Percentiles rank a stretch among this genome's conserved stretches.
Evolutionary conservation across 1,140 invertebrate species (phyloP).

Genomic region (Eumaeus atala): DNA sequence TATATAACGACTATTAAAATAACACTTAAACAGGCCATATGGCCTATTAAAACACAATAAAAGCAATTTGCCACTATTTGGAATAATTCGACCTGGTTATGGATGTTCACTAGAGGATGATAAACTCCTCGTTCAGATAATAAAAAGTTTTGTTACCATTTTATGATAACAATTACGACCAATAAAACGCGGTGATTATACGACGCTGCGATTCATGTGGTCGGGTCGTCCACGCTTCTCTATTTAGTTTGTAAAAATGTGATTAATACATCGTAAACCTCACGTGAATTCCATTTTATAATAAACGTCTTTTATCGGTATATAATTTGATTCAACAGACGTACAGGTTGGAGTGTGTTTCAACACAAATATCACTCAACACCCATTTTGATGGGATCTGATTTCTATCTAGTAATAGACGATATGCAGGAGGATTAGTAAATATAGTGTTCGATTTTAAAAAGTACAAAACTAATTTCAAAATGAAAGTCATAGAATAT

Average conservation of each 20-base stretch:
- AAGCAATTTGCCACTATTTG: conserved; percentile 48
- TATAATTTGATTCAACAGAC: conserved; percentile 1
- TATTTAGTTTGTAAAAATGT: conserved; percentile 9
- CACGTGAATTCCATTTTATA: neutral
- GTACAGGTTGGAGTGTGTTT: neutral
- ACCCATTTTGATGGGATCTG: no score
- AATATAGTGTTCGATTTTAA: no score
- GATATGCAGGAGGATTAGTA: no score
- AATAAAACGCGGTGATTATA: conserved; percentile 70
- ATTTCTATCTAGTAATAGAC: no score
- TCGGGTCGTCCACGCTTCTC: conserved; percentile 49
- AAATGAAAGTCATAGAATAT: no score
- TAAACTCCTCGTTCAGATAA: conserved; percentile 66
- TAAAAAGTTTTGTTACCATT: conserved; percentile 72
- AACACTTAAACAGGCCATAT: conserved; percentile 9
- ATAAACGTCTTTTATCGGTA: neutral
- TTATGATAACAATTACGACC: conserved; percentile 72
- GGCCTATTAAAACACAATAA: conserved; percentile 63
- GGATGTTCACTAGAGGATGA: conserved; percentile 51
- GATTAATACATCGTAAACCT: conserved; percentile 1
- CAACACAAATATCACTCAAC: no score
- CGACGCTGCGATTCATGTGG: conserved; percentile 63
- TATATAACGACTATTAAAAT: conserved; percentile 19
- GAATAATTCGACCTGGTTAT: conserved; percentile 47
- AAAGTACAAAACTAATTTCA: no score